Conservation (phyloP, 2,797 vertebrate species). For the Sebastolobus alascanus region DNA sequence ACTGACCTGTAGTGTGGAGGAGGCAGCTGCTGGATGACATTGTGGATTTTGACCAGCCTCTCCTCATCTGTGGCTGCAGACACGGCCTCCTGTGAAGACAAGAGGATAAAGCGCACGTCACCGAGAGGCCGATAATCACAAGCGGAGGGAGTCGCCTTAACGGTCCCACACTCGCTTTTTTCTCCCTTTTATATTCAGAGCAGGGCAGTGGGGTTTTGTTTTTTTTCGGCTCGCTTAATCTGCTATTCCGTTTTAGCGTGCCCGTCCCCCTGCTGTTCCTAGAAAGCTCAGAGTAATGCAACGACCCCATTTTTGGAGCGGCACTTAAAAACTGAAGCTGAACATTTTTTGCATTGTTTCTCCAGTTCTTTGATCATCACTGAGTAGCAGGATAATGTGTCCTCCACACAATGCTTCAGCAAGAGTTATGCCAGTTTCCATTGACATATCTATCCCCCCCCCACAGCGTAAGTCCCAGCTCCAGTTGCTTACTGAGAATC, state of each 20-base stretch:
- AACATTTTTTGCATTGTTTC: constrained; percentile 26
- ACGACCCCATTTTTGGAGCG: constrained; percentile 56
- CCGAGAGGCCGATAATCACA: constrained; percentile 45
- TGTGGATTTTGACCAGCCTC: constrained; percentile 96
- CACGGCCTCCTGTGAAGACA: constrained; percentile 91
- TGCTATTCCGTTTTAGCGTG: constrained; percentile 46
- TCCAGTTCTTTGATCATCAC: constrained; percentile 32
- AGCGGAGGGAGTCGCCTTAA: constrained; percentile 48
- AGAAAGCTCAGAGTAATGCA: constrained; percentile 51
- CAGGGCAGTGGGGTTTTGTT: constrained; percentile 3
- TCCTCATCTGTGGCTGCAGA: constrained; percentile 97
- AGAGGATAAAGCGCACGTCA: constrained; percentile 49
- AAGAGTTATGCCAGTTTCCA: constrained; percentile 1
- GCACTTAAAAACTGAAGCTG: constrained; percentile 31
- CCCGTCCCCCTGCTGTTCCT: constrained; percentile 50
- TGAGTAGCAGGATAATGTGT: constrained; percentile 6
- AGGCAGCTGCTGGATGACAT: constrained; percentile 97
- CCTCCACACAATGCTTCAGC: background rate
- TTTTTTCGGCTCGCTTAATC: constrained; percentile 57
- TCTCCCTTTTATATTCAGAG: constrained; percentile 46
- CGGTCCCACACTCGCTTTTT: constrained; percentile 23
- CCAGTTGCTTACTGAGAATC: constrained; percentile 92
- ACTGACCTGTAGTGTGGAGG: constrained; percentile 96
- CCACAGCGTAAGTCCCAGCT: background rate
- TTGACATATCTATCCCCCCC: constrained; percentile 13